Evolutionary conservation across 2,888 invertebrate species (phyloP).

Genomic region (Pristionchus entomophagus): DNA sequence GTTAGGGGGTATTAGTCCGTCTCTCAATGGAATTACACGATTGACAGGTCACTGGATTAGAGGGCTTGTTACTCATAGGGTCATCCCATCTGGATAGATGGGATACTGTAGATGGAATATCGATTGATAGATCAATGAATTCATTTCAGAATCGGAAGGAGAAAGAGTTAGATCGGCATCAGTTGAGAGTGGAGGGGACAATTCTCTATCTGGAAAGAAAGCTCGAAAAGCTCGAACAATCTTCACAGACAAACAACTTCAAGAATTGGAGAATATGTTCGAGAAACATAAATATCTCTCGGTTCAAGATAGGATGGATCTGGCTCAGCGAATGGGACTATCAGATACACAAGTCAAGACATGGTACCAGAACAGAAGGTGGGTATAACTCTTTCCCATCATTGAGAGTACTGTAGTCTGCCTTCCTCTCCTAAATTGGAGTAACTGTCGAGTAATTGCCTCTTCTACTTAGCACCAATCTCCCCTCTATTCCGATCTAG

Average conservation of each 20-base stretch:
- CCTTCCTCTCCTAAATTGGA: constrained; percentile 4
- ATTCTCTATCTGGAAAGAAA: constrained; percentile 63
- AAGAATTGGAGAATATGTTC: constrained; percentile 74
- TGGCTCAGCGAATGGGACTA: constrained; percentile 90
- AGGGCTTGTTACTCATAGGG: constrained; percentile 39
- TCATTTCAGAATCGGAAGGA: constrained; percentile 39
- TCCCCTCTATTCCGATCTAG: constrained; percentile 30
- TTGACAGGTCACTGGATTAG: constrained; percentile 36
- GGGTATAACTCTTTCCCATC: constrained; percentile 41
- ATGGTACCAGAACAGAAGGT: constrained; percentile 99
- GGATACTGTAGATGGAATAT: background rate
- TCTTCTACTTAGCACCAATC: constrained; percentile 35
- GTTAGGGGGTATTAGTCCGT: constrained; percentile 7
- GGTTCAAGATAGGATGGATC: constrained; percentile 91
- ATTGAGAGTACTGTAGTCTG: background rate
- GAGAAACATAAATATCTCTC: constrained; percentile 74
- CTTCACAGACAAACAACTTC: constrained; percentile 89
- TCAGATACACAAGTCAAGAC: constrained; percentile 99
- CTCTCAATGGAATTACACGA: constrained; percentile 33
- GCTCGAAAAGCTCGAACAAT: constrained; percentile 80
- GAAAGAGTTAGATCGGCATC: constrained; percentile 34
- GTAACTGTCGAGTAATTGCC: constrained; percentile 36
- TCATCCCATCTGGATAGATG: constrained; percentile 16
- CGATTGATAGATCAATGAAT: background rate
- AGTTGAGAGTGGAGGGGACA: constrained; percentile 22